Evolutionary conservation across 2,113 vertebrate genomes (phyloP), one percentile per base, ranked within the genome.

Genomic region (Murina feae): DNA sequence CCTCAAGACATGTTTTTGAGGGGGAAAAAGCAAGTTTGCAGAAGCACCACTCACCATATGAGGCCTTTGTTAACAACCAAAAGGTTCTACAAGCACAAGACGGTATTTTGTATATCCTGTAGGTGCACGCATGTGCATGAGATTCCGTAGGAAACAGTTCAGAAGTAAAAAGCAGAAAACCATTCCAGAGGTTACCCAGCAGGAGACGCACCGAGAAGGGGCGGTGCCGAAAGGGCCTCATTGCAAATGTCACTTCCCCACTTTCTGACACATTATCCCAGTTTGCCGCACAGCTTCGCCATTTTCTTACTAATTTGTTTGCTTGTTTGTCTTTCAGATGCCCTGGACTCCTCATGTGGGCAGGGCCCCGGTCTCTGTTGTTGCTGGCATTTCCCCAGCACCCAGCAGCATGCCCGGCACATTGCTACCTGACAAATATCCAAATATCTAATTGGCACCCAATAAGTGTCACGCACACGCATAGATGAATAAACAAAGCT

Each of bases 131-230:
- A 5, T 1, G 16, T 20, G 14, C n/a, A 7, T 9, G 3, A 49
- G 75, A 79, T 42, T 28, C 16, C 66, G 30, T 6, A 51, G 66
- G 21, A 85, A 81, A 76, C 9, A 1, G 9, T n/a, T 85, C 49
- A 21, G n/a, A 66, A 71, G 47, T 28, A 89, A 55, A 81, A 39
- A 60, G 28, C 47, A 78, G 9, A 14, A 32, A 65, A 65, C 4
- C 44, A 8, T 51, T 12, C 17, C 6, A 9, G 28, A 58, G 7
- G 32, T 8, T 7, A 1, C 7, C 35, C 1, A 1, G 9, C 5
- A 5, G 82, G 37, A 53, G 13, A 20, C 28, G 20, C 42, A 6
- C 5, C 4, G 1, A 13, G 14, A 5, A 6, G 4, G 10, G 55
- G 25, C 7, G 9, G 16, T 2, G 14, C 42, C 42, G 16, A 10